Conservation (phyloP, 2,113 vertebrate species). For the Cettia cetti region DNA sequence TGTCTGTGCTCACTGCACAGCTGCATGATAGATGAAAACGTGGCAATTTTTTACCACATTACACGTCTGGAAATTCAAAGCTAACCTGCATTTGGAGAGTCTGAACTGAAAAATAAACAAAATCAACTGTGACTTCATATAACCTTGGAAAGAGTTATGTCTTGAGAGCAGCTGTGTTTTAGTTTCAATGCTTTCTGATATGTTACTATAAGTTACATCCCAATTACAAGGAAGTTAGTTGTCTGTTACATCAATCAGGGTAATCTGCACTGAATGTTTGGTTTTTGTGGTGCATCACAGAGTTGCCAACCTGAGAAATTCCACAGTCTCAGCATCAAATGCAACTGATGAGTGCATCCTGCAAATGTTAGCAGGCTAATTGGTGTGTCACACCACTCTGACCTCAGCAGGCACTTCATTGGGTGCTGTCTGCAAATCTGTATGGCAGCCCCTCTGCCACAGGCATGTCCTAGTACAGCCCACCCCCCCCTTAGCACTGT, state of each 20-base stretch:
- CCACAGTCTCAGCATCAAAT: neutral
- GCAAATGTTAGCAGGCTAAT: neutral
- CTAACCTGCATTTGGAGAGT: constrained; percentile 4
- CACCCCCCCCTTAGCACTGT: neutral
- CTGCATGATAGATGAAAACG: neutral
- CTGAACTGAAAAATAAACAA: constrained; percentile 37
- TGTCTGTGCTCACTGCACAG: neutral
- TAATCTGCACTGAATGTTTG: neutral
- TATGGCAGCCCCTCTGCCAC: neutral
- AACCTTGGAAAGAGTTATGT: neutral
- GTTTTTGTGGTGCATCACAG: neutral
- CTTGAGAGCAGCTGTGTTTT: constrained; percentile 12
- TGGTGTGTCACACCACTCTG: neutral
- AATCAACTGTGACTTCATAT: neutral
- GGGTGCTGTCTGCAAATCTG: neutral
- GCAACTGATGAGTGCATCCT: neutral
- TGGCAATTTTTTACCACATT: neutral
- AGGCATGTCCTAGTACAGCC: neutral
- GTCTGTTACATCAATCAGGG: neutral
- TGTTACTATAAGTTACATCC: neutral
- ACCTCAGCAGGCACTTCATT: neutral
- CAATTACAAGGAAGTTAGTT: neutral
- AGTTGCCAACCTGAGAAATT: neutral
- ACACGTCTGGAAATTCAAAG: constrained; percentile 36
- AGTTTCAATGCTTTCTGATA: neutral